A percentile compares a stretch with the other conserved stretches of the same genome.
These are phyloP conservation scores for Aquatica leii DNA, from an alignment of 2,888 invertebrate genomes.

Conservation along the genomic window DNA sequence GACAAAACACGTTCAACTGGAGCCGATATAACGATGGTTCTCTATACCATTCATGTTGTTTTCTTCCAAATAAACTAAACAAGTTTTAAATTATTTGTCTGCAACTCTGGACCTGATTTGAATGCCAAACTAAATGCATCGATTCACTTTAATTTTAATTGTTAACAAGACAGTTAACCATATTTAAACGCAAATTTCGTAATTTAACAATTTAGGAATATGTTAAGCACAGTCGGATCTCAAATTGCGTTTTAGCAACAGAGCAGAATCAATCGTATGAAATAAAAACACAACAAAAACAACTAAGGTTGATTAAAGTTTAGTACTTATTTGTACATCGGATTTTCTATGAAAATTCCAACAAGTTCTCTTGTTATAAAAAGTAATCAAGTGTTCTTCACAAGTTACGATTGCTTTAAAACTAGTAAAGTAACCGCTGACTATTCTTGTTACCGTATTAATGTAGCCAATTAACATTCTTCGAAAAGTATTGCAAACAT, in stretches of 20 bases:
- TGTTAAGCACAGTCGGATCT: no score
- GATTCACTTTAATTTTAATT: slow-evolving; percentile 22
- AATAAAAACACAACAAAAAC: no score
- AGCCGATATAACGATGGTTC: slow-evolving; percentile 43
- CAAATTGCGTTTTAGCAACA: no score
- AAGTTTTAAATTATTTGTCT: slow-evolving; percentile 54
- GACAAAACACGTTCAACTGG: slow-evolving; percentile 41
- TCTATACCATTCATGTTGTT: slow-evolving; percentile 44
- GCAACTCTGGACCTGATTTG: slow-evolving; percentile 41
- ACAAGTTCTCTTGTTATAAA: slow-evolving; percentile 4
- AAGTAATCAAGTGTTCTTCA: slow-evolving; percentile 8
- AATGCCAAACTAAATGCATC: slow-evolving; percentile 32
- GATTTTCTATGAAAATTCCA: slow-evolving; percentile 1
- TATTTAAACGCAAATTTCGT: neutral
- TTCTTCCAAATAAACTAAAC: slow-evolving; percentile 50
- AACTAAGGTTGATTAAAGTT: neutral
- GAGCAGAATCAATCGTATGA: no score
- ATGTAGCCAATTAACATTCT: slow-evolving; percentile 25
- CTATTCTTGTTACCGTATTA: slow-evolving; percentile 22
- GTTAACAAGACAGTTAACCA: slow-evolving; percentile 18
- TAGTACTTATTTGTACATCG: slow-evolving; percentile 9
- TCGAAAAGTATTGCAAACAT: slow-evolving; percentile 20
- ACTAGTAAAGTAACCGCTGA: slow-evolving; percentile 7
- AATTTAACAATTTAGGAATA: neutral
- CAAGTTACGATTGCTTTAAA: slow-evolving; percentile 10